Conservation (phyloP, 2,888 invertebrate species). For the Augiades crinisus region DNA sequence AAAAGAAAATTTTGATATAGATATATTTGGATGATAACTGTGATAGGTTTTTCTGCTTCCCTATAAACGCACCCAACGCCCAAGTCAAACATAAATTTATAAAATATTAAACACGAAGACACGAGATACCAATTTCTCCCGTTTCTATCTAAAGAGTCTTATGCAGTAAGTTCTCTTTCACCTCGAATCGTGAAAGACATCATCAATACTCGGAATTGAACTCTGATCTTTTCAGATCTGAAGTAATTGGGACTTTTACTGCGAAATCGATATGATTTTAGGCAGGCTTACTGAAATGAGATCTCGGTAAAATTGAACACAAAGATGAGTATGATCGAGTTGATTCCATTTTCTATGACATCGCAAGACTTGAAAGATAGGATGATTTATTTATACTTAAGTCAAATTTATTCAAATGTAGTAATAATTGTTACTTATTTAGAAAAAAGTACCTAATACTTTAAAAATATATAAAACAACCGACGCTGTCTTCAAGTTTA, state of each 20-base stretch:
- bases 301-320: not conserved
- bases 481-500: no score
- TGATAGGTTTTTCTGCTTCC: no score
- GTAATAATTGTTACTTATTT: no score
- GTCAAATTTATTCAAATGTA: no score
- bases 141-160: not conserved
- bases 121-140: not conserved
- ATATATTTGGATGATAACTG: no score
- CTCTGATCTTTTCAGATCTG: slow-evolving; percentile 9
- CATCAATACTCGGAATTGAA: slow-evolving; percentile 15
- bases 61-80: no score
- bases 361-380: no score
- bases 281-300: slow-evolving; percentile 1
- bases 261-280: slow-evolving; percentile 4
- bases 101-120: not conserved
- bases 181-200: not conserved
- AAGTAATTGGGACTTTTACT: slow-evolving; percentile 12
- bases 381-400: no score
- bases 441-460: no score
- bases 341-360: no score
- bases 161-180: not conserved
- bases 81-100: not conserved
- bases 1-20: no score
- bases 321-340: not conserved
- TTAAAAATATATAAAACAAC: no score